phyloP scores from a whole-genome alignment of 2,797 vertebrate genomes.

The Acropternis orthonyx region DNA sequence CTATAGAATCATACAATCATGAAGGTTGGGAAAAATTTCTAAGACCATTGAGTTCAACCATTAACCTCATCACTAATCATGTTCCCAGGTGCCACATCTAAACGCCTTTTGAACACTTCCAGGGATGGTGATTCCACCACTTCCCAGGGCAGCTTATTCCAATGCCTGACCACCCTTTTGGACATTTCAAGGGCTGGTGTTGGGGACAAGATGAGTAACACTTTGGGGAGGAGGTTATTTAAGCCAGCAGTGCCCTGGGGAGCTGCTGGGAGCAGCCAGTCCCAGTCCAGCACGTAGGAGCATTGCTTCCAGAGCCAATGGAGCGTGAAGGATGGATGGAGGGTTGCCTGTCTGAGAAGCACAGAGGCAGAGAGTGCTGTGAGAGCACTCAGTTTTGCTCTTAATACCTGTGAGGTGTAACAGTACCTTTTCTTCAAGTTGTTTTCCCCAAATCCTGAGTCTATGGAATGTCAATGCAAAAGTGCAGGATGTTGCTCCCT shows the following conservation, averaged over 20 bases:
- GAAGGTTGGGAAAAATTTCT: not conserved
- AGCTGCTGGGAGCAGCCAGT: rapidly evolving
- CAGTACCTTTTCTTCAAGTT: not conserved
- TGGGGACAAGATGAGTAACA: not conserved
- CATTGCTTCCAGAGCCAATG: not conserved
- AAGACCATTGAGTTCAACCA: not conserved
- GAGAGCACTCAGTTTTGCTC: not conserved
- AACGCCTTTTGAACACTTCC: not conserved
- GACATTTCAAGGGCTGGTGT: not conserved
- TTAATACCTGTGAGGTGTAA: not conserved
- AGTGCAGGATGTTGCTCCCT: not conserved
- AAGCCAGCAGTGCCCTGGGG: not conserved
- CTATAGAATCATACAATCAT: not conserved
- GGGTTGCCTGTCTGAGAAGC: not conserved
- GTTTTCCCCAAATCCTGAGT: not conserved
- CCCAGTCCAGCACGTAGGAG: rapidly evolving
- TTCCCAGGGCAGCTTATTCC: not conserved
- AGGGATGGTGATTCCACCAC: not conserved
- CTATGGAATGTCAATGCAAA: not conserved
- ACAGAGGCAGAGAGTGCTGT: not conserved
- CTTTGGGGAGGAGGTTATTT: not conserved
- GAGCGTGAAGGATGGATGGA: not conserved
- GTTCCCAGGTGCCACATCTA: not conserved
- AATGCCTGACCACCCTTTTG: not conserved
- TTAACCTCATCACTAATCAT: not conserved